Percentiles rank a stretch among this genome's conserved stretches.
Conservation (phyloP, 2,797 vertebrate genomes). For the Cuniculus paca region DNA sequence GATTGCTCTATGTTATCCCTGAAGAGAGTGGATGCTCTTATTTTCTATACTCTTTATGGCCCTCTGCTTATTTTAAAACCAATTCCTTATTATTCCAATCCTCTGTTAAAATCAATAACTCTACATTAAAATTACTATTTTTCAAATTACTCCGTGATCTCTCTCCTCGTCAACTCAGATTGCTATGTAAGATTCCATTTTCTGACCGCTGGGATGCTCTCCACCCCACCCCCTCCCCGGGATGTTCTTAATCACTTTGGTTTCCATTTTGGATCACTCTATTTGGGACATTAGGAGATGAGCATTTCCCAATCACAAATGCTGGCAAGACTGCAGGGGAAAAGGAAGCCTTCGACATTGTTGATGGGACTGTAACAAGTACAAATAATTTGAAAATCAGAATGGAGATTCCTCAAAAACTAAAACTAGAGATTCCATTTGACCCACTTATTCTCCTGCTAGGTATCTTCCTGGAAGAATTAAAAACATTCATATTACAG, state of each 20-base stretch:
- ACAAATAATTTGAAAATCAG: background rate
- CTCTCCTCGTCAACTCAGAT: background rate
- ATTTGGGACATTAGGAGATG: background rate
- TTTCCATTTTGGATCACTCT: background rate
- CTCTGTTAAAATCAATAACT: slow-evolving; percentile 14
- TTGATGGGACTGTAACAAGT: background rate
- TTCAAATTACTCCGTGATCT: slow-evolving; percentile 1
- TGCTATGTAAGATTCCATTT: background rate
- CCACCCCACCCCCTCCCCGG: too few species aligned
- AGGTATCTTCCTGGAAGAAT: background rate
- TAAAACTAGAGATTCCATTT: background rate
- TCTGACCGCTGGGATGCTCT: too few species aligned
- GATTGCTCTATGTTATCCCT: background rate
- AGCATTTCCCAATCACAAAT: background rate
- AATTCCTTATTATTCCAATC: slow-evolving; percentile 2
- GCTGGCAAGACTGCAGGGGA: background rate
- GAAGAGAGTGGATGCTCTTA: background rate
- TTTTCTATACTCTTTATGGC: background rate
- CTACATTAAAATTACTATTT: slow-evolving; percentile 11
- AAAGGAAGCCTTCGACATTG: background rate
- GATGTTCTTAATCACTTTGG: background rate
- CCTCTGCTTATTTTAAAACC: slow-evolving; percentile 22
- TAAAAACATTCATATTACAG: background rate
- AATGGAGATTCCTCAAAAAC: background rate
- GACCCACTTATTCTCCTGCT: background rate